These are phyloP conservation scores for Oreohelix idahoensis DNA, from an alignment of 1,140 invertebrate genomes.

Conservation along the genomic window DNA sequence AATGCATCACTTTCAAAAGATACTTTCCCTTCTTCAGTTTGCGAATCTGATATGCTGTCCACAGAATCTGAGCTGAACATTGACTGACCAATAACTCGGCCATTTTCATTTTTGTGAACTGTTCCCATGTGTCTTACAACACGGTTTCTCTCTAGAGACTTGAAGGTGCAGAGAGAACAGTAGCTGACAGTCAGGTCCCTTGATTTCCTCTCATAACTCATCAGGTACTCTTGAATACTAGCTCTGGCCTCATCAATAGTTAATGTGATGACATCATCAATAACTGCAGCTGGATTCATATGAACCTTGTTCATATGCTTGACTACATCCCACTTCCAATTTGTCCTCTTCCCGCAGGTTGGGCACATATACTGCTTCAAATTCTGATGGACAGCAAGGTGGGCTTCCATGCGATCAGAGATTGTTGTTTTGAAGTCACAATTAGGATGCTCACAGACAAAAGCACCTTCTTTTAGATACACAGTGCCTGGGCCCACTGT, in stretches of 20 bases:
- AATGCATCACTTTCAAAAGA: not conserved
- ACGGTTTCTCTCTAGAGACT: constrained; percentile 81
- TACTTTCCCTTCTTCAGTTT: not conserved
- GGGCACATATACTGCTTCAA: constrained; percentile 71
- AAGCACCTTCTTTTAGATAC: constrained; percentile 34
- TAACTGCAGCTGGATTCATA: constrained; percentile 58
- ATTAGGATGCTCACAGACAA: constrained; percentile 58
- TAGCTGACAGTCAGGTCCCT: constrained; percentile 4
- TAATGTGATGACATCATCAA: constrained; percentile 64
- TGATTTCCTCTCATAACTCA: constrained; percentile 38
- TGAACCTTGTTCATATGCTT: constrained; percentile 68
- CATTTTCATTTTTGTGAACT: constrained; percentile 84
- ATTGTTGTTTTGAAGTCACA: constrained; percentile 65
- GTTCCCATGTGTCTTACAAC: constrained; percentile 92
- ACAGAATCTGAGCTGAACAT: not conserved
- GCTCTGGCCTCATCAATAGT: constrained; percentile 68
- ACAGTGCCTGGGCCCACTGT: not conserved
- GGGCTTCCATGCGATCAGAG: constrained; percentile 66
- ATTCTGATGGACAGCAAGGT: constrained; percentile 69
- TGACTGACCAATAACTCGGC: constrained; percentile 40
- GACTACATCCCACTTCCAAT: constrained; percentile 72
- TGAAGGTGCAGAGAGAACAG: constrained; percentile 34
- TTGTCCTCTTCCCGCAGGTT: constrained; percentile 67
- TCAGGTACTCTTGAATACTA: constrained; percentile 67
- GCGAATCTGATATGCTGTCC: too few relatives aligned